These are phyloP conservation scores for Drosophila watanabei DNA, from an alignment of 1,140 invertebrate genomes.

Conservation along the genomic window DNA sequence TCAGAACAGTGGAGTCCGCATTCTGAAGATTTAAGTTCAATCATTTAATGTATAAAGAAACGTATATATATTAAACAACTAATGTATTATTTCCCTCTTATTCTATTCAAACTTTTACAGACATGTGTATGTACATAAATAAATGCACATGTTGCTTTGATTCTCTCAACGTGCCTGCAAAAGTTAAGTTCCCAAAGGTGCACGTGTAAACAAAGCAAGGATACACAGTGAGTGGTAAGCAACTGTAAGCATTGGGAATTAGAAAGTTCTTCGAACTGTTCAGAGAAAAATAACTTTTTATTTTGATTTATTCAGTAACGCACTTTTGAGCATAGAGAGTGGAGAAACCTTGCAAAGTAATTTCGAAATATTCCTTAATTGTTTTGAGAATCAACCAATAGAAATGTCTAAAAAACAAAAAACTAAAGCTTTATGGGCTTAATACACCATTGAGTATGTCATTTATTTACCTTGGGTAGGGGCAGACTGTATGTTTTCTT, in stretches of 20 bases:
- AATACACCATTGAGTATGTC: no score
- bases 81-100: not conserved
- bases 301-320: constrained; percentile 33
- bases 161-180: not conserved
- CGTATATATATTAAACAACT: not conserved
- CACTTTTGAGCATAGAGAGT: constrained; percentile 2
- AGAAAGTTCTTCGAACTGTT: constrained; percentile 20
- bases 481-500: constrained; percentile 62
- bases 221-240: constrained; percentile 5
- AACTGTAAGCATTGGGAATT: constrained; percentile 28
- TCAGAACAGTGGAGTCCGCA: constrained; percentile 48
- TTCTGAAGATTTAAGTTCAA: constrained; percentile 32
- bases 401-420: not conserved
- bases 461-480: constrained; percentile 40
- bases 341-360: not conserved
- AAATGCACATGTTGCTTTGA: constrained; percentile 7
- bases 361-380: not conserved
- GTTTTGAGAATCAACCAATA: not conserved
- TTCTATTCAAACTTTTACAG: not conserved
- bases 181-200: constrained; percentile 23
- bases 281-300: constrained; percentile 28
- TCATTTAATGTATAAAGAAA: not conserved
- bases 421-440: not conserved
- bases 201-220: constrained; percentile 22
- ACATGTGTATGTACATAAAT: not conserved